Evolutionary conservation across 1,140 invertebrate species (phyloP).

Genomic region (Sesamia nonagrioides): DNA sequence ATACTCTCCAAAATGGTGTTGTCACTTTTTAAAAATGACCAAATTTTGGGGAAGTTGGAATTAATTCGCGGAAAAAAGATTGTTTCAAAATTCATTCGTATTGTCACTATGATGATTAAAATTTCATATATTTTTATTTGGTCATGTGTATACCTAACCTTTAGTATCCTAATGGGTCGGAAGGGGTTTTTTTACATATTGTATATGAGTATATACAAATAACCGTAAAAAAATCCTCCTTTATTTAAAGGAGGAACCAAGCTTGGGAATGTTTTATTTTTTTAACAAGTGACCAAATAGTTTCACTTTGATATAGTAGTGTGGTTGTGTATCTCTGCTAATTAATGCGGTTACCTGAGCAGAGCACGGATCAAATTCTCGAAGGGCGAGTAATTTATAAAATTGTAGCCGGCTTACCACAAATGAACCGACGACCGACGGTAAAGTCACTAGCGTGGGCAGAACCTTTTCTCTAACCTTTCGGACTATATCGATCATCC

Average conservation of each 20-base stretch:
- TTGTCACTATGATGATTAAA: no score
- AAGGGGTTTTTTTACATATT: no score
- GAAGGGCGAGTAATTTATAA: slow-evolving; percentile 33
- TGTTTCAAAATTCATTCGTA: no score
- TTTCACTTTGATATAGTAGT: slow-evolving; percentile 46
- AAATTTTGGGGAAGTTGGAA: no score
- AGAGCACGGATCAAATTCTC: slow-evolving; percentile 43
- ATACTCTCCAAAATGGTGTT: no score
- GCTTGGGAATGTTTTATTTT: background rate
- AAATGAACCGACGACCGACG: slow-evolving; percentile 23
- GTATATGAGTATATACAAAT: no score
- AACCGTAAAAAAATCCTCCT: no score
- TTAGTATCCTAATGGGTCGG: no score
- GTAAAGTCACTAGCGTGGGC: slow-evolving; percentile 16
- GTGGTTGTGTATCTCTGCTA: slow-evolving; percentile 5
- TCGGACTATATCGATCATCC: background rate
- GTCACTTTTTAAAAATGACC: no score
- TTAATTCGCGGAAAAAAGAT: no score
- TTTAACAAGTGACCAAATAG: slow-evolving; percentile 25
- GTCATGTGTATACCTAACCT: no score
- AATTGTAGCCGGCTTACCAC: slow-evolving; percentile 31
- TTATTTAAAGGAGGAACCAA: background rate
- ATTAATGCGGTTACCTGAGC: slow-evolving; percentile 45
- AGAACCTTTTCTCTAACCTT: slow-evolving; percentile 18
- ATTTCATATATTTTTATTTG: no score